phyloP scores from a whole-genome alignment of 2,113 vertebrate species.

The Lepus timidus region DNA sequence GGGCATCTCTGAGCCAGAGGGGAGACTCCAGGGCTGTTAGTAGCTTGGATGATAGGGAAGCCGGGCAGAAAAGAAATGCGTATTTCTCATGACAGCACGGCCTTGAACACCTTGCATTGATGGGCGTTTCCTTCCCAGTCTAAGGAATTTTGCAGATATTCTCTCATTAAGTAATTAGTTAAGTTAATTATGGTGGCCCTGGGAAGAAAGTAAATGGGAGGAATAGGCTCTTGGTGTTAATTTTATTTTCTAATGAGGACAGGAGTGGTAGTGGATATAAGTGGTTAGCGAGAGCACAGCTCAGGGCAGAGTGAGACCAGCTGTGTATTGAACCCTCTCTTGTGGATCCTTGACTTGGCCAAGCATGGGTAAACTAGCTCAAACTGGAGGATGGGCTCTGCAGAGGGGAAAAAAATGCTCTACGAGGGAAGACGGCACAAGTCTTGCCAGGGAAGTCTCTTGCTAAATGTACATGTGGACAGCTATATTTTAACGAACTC shows the following conservation, averaged over 20 bases:
- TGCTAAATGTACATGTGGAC: neutral
- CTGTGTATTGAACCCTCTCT: neutral
- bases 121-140: neutral
- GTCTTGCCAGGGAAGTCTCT: neutral
- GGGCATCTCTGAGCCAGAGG: conserved; percentile 2
- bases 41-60: neutral
- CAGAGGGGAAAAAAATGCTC: neutral
- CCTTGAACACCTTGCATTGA: neutral
- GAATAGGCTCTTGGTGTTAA: neutral
- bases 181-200: neutral
- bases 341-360: neutral
- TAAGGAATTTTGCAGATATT: neutral
- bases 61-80: neutral
- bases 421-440: neutral
- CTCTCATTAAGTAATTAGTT: conserved; percentile 18
- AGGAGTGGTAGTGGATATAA: neutral
- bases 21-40: neutral
- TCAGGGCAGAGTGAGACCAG: neutral
- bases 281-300: too few species aligned
- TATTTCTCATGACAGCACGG: neutral
- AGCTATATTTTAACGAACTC: neutral
- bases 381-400: neutral
- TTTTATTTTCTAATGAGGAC: conserved; percentile 9
- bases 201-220: conserved; percentile 24
- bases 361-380: neutral